Conservation (phyloP, 1,140 invertebrate genomes). For the Pogonognathellus flavescens region DNA sequence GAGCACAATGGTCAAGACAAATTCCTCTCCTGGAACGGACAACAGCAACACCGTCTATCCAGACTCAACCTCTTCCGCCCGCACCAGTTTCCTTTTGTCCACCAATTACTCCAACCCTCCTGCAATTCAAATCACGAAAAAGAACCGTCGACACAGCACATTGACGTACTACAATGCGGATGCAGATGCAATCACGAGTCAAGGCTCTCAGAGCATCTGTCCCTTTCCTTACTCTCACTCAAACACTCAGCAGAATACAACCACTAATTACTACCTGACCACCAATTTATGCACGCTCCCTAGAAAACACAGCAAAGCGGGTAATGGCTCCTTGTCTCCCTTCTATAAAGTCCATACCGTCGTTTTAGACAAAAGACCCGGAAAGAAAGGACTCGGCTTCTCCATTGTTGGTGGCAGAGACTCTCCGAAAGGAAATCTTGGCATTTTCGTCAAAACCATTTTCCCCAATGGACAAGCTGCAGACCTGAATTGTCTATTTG, state of each 20-base stretch:
- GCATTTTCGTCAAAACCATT: conserved; percentile 92
- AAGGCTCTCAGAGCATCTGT: neutral
- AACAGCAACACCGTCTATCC: neutral
- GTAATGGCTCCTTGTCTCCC: conserved; percentile 68
- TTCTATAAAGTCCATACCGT: conserved; percentile 72
- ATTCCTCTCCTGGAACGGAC: too few relatives aligned
- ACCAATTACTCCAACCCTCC: neutral
- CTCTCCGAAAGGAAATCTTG: conserved; percentile 87
- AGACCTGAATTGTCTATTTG: conserved; percentile 83
- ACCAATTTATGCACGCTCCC: conserved; percentile 64
- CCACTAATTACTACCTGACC: conserved; percentile 59
- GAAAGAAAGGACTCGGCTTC: conserved; percentile 89
- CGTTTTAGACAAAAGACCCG: conserved; percentile 84
- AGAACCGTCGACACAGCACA: conserved; percentile 63
- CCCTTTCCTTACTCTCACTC: neutral
- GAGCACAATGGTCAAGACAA: neutral
- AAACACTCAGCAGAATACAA: neutral
- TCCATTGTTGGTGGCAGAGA: conserved; percentile 92
- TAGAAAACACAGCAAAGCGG: conserved; percentile 55
- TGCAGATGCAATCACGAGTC: conserved; percentile 60
- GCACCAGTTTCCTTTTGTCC: too few relatives aligned
- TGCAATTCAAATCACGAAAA: neutral
- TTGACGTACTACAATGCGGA: conserved; percentile 65
- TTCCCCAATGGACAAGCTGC: conserved; percentile 90
- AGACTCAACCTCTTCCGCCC: conserved; percentile 11